Base-by-base conservation (phyloP, 2,113 vertebrate species). In the Nothoprocta perdicaria region DNA sequence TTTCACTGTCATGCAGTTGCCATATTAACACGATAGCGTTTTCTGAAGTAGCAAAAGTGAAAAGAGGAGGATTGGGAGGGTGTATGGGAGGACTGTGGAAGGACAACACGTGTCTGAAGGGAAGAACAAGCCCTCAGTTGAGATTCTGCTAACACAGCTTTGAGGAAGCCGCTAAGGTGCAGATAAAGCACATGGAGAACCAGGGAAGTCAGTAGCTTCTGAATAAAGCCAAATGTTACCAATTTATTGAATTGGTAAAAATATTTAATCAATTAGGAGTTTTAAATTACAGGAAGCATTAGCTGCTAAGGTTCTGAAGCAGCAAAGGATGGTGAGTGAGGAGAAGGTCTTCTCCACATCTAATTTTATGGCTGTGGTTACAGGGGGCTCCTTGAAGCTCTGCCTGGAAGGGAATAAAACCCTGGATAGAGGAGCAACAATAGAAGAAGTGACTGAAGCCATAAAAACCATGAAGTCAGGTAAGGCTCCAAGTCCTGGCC, bases 391-490 rank as follows among this genome's bases (percentile, higher is more conserved):
- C 80, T 60, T 16, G 86, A 96, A 74, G 76, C 89, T 95, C 72
- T 94, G 94, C 79, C 90, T 83, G 90, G 93, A 95, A 63, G 91
- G 92, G 71, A 91, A 95, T 33, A 94, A 72, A 88, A 93, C 88
- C 12, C 3, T 95, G 91, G 94, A 92, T 23, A 96, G 94, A 94
- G 96, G 96, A 90, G 91, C 88, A 53, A 97, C 87, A 24, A 96
- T 96, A 94, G 94, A 96, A 80, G 95, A 96, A 69, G 90, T 96
- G 81, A 92, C 93, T 0, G 48, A 97, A 55, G 89, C 92, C 86
- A 95, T 95, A 84, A 96, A 81, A 78, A 65, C 90, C 0, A 72
- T 95, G 35, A 94, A 90, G 76, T 11, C 7, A 38, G 92, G 95
- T 95, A 96, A 96, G 94, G 55, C 50, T 84, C 27, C 52, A 40